Percentiles rank a stretch among this genome's conserved stretches.
Evolutionary conservation across 2,113 vertebrate genomes (phyloP).

Genomic region (Eptesicus fuscus): DNA sequence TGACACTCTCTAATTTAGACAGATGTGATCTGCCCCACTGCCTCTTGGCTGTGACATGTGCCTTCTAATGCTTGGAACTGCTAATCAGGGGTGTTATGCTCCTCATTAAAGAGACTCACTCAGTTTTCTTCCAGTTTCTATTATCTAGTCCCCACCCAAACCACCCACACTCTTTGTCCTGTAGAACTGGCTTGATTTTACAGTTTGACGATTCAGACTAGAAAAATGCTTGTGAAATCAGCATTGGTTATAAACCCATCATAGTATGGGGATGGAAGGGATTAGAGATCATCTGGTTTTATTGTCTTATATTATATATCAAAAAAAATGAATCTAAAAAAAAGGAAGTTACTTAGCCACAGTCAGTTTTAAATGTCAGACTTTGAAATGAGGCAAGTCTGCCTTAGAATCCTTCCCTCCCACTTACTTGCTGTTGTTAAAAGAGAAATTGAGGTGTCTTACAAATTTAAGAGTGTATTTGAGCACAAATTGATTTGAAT

Average conservation of each 20-base stretch:
- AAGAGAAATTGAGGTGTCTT: background rate
- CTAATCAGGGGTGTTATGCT: background rate
- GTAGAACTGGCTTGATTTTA: slow-evolving; percentile 4
- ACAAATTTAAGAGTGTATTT: background rate
- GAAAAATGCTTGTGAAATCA: background rate
- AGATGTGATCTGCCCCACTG: background rate
- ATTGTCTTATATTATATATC: background rate
- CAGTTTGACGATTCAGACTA: background rate
- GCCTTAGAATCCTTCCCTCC: background rate
- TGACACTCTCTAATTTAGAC: slow-evolving; percentile 3
- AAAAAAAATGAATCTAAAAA: background rate
- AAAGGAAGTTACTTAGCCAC: background rate
- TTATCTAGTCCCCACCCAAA: background rate
- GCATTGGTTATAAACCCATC: background rate
- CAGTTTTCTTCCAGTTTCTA: background rate
- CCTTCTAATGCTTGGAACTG: background rate
- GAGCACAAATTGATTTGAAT: background rate
- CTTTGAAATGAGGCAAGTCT: background rate
- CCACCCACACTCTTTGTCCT: background rate
- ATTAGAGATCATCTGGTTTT: background rate
- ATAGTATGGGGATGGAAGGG: background rate
- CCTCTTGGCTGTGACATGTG: background rate
- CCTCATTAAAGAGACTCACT: background rate
- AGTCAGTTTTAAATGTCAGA: background rate
- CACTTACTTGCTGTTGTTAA: background rate